These are phyloP conservation scores for Nautilus pompilius DNA, from an alignment of 1,140 invertebrate genomes.

Conservation along the genomic window DNA sequence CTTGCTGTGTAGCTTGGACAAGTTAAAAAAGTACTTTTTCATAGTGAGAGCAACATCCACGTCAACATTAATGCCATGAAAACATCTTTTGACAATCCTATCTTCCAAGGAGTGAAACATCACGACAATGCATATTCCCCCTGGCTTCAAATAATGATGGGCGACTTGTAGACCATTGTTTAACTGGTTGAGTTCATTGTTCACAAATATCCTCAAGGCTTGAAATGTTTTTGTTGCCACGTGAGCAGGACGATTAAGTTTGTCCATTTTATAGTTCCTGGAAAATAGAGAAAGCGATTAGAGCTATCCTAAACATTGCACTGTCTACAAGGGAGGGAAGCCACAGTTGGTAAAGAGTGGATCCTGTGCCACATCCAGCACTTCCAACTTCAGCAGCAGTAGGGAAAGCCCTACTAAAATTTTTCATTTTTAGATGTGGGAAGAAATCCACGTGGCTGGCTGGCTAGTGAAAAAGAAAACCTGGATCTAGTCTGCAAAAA, in stretches of 20 bases:
- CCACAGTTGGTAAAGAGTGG: too few relatives aligned
- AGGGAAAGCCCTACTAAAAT: too few relatives aligned
- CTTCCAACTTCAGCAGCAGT: too few relatives aligned
- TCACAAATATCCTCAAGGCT: constrained; percentile 92
- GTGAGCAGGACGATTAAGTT: constrained; percentile 72
- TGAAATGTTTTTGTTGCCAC: constrained; percentile 91
- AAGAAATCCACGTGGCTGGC: too few relatives aligned
- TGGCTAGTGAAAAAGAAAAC: too few relatives aligned
- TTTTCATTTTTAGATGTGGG: too few relatives aligned
- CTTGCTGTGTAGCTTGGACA: constrained; percentile 1
- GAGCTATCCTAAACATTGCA: neutral
- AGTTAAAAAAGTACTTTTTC: constrained; percentile 8
- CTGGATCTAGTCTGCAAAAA: too few relatives aligned
- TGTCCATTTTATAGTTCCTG: constrained; percentile 59
- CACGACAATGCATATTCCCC: constrained; percentile 77
- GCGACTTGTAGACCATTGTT: constrained; percentile 83
- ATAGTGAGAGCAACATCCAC: neutral
- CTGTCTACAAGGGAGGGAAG: too few relatives aligned
- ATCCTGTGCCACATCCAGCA: too few relatives aligned
- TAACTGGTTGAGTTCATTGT: constrained; percentile 95
- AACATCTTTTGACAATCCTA: constrained; percentile 88
- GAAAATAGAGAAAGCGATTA: too few relatives aligned
- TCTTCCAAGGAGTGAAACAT: constrained; percentile 94
- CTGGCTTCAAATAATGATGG: constrained; percentile 69
- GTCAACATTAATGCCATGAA: constrained; percentile 56